Evolutionary conservation across 2,888 invertebrate species (phyloP), one percentile per base, ranked within the genome.

Genomic region (Spisula solida): DNA sequence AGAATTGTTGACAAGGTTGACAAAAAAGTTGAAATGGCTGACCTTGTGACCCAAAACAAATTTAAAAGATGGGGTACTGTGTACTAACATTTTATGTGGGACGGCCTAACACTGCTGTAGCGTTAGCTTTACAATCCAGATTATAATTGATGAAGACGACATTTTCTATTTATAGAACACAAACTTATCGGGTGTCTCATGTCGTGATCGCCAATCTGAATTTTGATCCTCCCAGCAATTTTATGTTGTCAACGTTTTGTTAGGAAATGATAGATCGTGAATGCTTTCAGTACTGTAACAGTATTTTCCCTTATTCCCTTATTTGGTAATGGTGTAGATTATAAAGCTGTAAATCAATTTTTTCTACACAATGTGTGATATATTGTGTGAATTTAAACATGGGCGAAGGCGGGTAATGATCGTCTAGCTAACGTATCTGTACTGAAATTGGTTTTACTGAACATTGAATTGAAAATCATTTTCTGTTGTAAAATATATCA

Each of bases 161-260:
- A 34, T 79, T 79, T 56, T 31, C 85, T 79, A 78, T 84, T 84
- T 84, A 78, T 84, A 70, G 84, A 84, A 84, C 34, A 75, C 70
- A 79, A 85, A 34, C 75, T 75, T 85, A 85, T 79, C 34, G 41
- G 85, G 85, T 85, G 79, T 85, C 85, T 31, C 0, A 31, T 85
- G 55, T 20, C 79, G n/a, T 34, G 85, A 85, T 85, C 78, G 41
- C 79, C 56, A 20, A 34, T 34, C 55, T 78, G 75, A 56, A 75
- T 34, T 79, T 34, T 55, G 31, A 85, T 55, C 47, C 31, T 34
- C 31, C n/a, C 34, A 0, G 18, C 85, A 85, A 79, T 55, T 78
- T 79, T 70, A 31, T 41, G 79, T 85, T 85, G 85, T 85, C 85
- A 85, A 75, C 75, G 18, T 75, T 75, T 75, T 75, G 31, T 34